Base-by-base conservation (phyloP, 1,140 invertebrate genomes). In the Himalopsyche phryganea region DNA sequence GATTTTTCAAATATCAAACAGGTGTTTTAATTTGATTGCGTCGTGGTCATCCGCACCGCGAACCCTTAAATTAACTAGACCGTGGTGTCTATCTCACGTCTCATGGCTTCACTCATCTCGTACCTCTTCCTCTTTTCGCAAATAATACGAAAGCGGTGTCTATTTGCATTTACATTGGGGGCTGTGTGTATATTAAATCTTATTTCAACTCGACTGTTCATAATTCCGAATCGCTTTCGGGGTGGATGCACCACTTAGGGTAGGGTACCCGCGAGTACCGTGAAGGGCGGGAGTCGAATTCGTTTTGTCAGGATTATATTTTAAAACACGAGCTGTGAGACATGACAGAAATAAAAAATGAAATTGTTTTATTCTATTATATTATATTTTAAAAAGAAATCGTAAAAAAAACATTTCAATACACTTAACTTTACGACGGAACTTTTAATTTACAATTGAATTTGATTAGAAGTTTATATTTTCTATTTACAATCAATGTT, bases 171-270 rank as follows among this genome's bases (percentile, higher is more conserved):
- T 60, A 58, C 62, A 60, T 45, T 51, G 50, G 49, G 61, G 53
- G 42, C 38, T 42, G 47, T 56, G 62, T 64, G 62, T 64, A 59
- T 64, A 64, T 64, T 64, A 64, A 58, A 64, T 64, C 62, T 64
- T 64, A 64, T 60, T 64, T 55, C 62, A 60, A 64, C 50, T 64
- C 62, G 62, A 64, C 62, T 64, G 62, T 60, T 64, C 62, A 64
- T 64, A 64, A 64, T 64, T 57, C 54, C 49, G 44, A 60, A 58
- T 63, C 20, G 58, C 40, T 52, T 36, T 33, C 35, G 40, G 50
- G 55, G 47, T 54, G 55, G 18, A 20, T 53, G 38, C 50, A 23
- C 40, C 56, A 52, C 47, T 54, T 50, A 54, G 55, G 50, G 44
- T 50, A 54, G 55, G 50, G 44, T 28, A 35, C 14, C 42, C 15